phyloP scores from a whole-genome alignment of 2,113 vertebrate species.

The Aptenodytes patagonicus region DNA sequence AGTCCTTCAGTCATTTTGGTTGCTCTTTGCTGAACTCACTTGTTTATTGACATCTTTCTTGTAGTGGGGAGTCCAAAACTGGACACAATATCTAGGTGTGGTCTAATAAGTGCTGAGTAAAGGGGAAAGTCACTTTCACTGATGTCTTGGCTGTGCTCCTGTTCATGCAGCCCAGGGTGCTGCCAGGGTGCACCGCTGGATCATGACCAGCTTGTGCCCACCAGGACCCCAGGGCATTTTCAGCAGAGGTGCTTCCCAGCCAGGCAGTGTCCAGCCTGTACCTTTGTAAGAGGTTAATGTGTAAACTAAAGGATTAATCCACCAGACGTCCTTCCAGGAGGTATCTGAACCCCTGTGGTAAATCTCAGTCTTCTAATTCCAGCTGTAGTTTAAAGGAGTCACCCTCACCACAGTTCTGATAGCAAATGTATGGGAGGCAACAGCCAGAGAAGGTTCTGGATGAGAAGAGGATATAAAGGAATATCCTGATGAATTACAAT shows the following conservation, averaged over 20 bases:
- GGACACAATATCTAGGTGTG: neutral
- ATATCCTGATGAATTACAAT: neutral
- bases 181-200: neutral
- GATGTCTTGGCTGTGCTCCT: neutral
- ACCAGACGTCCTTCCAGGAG: neutral
- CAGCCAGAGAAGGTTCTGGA: neutral
- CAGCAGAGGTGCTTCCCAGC: neutral
- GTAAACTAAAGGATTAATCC: neutral
- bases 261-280: neutral
- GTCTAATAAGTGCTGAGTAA: neutral
- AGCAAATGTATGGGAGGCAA: neutral
- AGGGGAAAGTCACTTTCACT: neutral
- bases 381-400: neutral
- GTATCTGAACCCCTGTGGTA: neutral
- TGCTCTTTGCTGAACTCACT: neutral
- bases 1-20: neutral
- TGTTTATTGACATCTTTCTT: neutral
- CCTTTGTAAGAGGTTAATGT: neutral
- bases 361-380: neutral
- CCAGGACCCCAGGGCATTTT: neutral
- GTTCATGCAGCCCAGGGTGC: neutral
- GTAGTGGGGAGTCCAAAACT: neutral
- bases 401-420: neutral
- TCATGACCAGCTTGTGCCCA: neutral
- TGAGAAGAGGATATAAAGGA: neutral